Evolutionary conservation across 2,797 vertebrate species (phyloP), one percentile per base, ranked within the genome.

Genomic region (Lagocephalus sceleratus): DNA sequence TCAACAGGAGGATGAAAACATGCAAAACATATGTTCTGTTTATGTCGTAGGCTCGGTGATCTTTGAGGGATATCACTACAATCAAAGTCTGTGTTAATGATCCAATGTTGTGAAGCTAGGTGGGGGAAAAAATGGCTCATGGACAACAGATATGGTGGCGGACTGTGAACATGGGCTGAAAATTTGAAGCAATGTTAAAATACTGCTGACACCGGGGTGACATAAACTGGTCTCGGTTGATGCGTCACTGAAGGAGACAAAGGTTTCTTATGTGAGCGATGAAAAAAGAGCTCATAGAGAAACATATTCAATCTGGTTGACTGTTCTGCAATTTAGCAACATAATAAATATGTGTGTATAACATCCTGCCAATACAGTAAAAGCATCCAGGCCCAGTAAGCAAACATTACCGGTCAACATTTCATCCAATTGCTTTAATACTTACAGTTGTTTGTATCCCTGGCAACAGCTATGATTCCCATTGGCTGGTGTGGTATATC

Each of bases 401-500:
- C 57, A 65, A 68, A 78, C 60, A 60, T 72, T 73, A 69, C 50
- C 42, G 51, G 29, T 66, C 66, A 56, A 44, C 48, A 49, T 16
- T 22, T 40, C 41, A 57, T 47, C 25, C 50, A 52, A 6, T 17
- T 63, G 63, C 59, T 52, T n/a, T 46, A 62, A 50, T 80, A 94
- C 96, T 97, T 91, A 99, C 97, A 99, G 63, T 92, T 95, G 82
- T 97, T 98, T 53, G 95, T 98, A 74, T 98, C 96, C 51, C 92
- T 95, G 66, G 96, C 92, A 41, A 99, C 94, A 29, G 96, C 94
- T 35, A 98, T 92, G 48, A 99, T 97, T 41, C 97, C 96, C 95
- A 99, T 98, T 3, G 96, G 96, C 54, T 99, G 97, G 81, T 99
- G 97, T 0, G 96, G 94, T 62, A 98, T 97, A 46, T 99, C 96